Evolutionary conservation across 2,888 invertebrate species (phyloP).

Genomic region (Latrodectus hesperus): DNA sequence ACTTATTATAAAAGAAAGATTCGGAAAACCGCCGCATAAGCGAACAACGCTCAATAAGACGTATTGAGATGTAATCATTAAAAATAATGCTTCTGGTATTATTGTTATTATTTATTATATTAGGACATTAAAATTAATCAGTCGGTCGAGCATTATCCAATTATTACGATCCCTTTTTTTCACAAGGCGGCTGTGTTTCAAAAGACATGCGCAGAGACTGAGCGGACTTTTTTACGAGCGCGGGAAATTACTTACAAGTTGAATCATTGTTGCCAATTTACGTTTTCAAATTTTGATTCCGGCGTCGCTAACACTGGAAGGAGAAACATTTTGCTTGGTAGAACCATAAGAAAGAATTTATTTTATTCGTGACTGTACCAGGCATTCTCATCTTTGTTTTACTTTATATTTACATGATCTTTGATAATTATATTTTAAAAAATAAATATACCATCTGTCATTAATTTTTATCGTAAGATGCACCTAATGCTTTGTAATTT

Average conservation of each 20-base stretch:
- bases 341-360: too few relatives aligned
- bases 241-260: neutral
- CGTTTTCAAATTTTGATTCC: neutral
- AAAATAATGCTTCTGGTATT: neutral
- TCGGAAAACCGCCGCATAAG: too few relatives aligned
- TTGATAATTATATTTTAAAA: too few relatives aligned
- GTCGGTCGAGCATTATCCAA: neutral
- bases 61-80: conserved; percentile 3
- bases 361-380: too few relatives aligned
- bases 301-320: too few relatives aligned
- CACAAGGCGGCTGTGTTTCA: neutral
- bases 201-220: neutral
- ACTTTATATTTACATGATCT: too few relatives aligned
- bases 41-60: neutral
- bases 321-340: too few relatives aligned
- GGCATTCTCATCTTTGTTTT: too few relatives aligned
- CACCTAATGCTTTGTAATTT: too few relatives aligned
- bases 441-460: too few relatives aligned
- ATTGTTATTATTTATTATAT: neutral
- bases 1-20: too few relatives aligned
- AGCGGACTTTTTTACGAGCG: neutral
- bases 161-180: conserved; percentile 49
- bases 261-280: neutral
- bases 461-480: too few relatives aligned
- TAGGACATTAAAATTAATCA: neutral